These are phyloP conservation scores for Cyprinodon diabolis DNA, from an alignment of 2,797 vertebrate species.

Conservation along the genomic window DNA sequence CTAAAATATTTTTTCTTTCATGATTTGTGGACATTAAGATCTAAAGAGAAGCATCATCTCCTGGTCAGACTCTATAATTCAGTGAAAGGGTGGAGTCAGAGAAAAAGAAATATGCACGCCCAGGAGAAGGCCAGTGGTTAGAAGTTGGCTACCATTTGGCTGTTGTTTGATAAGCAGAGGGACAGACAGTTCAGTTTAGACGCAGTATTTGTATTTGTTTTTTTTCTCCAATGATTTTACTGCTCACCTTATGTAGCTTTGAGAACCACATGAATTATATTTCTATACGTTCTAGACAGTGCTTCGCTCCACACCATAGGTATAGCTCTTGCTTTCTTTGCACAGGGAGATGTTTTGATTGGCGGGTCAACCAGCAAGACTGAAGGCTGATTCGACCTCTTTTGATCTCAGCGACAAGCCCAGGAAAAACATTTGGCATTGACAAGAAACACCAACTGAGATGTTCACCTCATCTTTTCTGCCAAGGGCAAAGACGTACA, in stretches of 20 bases:
- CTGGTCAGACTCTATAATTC: too few species aligned
- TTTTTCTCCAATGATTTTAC: too few species aligned
- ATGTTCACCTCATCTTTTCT: slow-evolving; percentile 24
- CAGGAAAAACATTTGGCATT: slow-evolving; percentile 47
- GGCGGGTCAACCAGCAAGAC: slow-evolving; percentile 4
- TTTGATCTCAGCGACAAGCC: slow-evolving; percentile 49
- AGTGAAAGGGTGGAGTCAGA: too few species aligned
- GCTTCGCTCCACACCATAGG: neutral
- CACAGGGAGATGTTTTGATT: neutral
- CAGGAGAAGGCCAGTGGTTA: too few species aligned
- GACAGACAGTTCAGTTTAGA: too few species aligned
- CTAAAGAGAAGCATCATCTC: too few species aligned
- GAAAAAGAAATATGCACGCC: too few species aligned
- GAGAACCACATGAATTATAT: neutral
- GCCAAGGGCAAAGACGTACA: slow-evolving; percentile 17
- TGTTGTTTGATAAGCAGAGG: too few species aligned
- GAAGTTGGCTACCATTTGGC: too few species aligned
- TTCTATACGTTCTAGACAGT: neutral
- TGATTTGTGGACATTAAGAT: too few species aligned
- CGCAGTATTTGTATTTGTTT: too few species aligned
- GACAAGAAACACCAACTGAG: slow-evolving; percentile 42
- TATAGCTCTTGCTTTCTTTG: slow-evolving; percentile 5
- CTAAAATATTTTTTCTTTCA: too few species aligned
- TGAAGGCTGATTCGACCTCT: slow-evolving; percentile 8
- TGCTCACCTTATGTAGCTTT: neutral